phyloP scores from a whole-genome alignment of 2,113 vertebrate genomes.

The Natator depressus region DNA sequence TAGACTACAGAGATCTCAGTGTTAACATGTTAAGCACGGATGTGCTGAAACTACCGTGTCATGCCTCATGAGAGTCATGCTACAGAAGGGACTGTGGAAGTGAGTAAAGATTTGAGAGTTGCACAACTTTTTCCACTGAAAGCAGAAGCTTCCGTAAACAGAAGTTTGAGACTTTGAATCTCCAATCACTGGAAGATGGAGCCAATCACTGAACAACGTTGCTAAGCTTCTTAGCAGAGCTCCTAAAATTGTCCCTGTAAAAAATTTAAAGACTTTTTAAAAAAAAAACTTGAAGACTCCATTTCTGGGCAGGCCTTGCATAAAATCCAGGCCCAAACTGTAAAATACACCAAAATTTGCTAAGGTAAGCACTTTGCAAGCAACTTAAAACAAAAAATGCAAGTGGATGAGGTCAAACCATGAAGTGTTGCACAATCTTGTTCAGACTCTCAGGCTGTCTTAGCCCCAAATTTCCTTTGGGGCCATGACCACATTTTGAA shows the following conservation, averaged over 20 bases:
- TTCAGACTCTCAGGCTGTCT: not conserved
- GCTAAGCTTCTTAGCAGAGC: slow-evolving; percentile 32
- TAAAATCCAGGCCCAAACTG: slow-evolving; percentile 16
- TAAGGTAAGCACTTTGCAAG: not conserved
- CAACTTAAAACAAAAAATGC: not conserved
- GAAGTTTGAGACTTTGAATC: slow-evolving; percentile 35
- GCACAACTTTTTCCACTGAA: not conserved
- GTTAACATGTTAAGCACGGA: not conserved
- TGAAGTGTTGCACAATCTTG: not conserved
- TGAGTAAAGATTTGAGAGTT: not conserved
- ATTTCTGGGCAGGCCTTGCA: slow-evolving; percentile 39
- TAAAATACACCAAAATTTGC: not conserved
- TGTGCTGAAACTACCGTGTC: not conserved
- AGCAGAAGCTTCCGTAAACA: not conserved
- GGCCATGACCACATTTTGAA: not conserved
- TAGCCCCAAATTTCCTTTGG: not conserved
- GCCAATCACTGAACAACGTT: not conserved
- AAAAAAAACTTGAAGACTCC: not conserved
- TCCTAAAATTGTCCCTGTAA: slow-evolving; percentile 8
- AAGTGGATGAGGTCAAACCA: not conserved
- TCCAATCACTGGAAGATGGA: not conserved
- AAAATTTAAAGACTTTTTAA: slow-evolving; percentile 42
- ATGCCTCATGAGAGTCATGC: not conserved
- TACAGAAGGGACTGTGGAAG: not conserved
- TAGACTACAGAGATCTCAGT: not conserved